Conservation (phyloP, 1,140 invertebrate genomes). For the Holcopasites calliopsidis region DNA sequence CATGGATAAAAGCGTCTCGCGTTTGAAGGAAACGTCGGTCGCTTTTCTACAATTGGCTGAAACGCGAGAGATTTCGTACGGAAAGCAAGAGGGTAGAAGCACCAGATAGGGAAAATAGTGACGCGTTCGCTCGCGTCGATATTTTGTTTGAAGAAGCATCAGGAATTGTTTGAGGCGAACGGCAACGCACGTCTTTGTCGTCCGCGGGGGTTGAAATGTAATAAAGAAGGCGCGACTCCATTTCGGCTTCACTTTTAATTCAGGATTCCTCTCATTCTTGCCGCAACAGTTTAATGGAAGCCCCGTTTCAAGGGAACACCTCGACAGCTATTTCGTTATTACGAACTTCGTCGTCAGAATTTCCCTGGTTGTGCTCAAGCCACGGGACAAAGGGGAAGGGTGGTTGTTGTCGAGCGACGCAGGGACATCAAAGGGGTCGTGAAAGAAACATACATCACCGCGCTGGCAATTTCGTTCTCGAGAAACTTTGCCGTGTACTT, state of each 20-base stretch:
- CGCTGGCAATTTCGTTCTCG: neutral
- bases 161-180: too few species aligned
- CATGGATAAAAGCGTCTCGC: neutral
- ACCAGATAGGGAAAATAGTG: too few species aligned
- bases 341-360: slow-evolving; percentile 5
- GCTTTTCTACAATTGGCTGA: neutral
- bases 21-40: neutral
- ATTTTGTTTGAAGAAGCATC: too few species aligned
- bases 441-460: neutral
- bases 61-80: neutral
- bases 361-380: too few species aligned
- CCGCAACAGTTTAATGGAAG: neutral
- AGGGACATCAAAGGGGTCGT: neutral
- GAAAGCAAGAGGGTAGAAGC: neutral
- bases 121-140: too few species aligned
- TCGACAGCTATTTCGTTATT: neutral
- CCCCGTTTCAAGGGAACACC: neutral
- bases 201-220: too few species aligned
- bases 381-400: neutral
- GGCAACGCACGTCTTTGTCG: too few species aligned
- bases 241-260: neutral
- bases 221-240: too few species aligned
- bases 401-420: neutral
- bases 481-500: neutral
- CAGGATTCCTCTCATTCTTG: neutral